Conservation (phyloP, 2,888 invertebrate genomes). For the Ariolimax columbianus region DNA sequence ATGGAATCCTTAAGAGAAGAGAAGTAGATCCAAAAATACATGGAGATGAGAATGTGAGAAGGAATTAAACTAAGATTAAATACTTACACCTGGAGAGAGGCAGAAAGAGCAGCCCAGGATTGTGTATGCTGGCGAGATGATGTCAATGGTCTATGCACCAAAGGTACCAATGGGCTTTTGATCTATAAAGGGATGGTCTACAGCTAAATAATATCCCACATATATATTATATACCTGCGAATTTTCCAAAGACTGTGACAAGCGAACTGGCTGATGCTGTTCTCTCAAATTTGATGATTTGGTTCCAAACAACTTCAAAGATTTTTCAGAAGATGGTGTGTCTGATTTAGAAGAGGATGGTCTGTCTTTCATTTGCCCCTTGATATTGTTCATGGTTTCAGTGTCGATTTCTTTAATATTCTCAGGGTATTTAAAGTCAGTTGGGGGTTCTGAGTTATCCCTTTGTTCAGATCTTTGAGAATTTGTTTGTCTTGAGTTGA, state of each 20-base stretch:
- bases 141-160: no score
- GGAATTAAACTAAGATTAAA: no score
- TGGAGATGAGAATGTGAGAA: no score
- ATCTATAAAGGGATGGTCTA: no score
- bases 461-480: neutral
- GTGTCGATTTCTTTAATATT: neutral
- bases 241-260: conserved; percentile 36
- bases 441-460: neutral
- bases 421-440: neutral
- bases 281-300: conserved; percentile 4
- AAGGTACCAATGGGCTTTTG: no score
- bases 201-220: neutral
- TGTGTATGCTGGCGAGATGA: no score
- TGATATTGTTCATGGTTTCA: neutral
- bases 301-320: neutral
- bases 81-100: no score
- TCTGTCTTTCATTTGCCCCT: neutral
- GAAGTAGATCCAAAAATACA: no score
- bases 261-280: neutral
- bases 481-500: neutral
- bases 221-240: neutral
- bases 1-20: no score
- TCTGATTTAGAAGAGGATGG: neutral
- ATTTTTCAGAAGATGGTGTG: neutral
- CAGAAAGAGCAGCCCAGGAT: no score